These are phyloP conservation scores for Eueides isabella DNA, from an alignment of 1,140 invertebrate genomes.

Conservation along the genomic window DNA sequence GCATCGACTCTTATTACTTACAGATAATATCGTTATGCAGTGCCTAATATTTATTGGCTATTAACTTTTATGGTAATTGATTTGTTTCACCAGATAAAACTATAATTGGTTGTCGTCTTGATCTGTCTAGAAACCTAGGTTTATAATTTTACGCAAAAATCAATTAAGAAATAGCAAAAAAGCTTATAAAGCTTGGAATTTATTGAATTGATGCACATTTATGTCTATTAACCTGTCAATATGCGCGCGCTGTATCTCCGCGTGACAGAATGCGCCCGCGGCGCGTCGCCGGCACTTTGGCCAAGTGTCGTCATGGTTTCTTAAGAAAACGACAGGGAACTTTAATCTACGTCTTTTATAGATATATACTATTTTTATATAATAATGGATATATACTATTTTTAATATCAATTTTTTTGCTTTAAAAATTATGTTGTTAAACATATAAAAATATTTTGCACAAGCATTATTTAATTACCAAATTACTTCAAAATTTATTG, in stretches of 20 bases:
- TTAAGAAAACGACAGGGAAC: slow-evolving; percentile 79
- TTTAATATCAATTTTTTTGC: not conserved
- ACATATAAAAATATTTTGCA: not conserved
- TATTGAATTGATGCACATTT: slow-evolving; percentile 39
- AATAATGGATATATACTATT: not conserved
- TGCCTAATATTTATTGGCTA: not conserved
- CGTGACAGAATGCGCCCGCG: slow-evolving; percentile 77
- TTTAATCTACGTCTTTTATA: slow-evolving; percentile 74
- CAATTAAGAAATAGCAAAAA: slow-evolving; percentile 1
- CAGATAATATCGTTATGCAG: slow-evolving; percentile 35
- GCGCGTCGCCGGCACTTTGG: slow-evolving; percentile 45
- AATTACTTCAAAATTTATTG: not conserved
- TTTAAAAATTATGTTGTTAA: not conserved
- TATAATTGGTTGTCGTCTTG: not conserved
- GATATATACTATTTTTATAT: slow-evolving; percentile 29
- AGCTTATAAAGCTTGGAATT: not conserved
- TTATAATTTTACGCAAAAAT: not conserved
- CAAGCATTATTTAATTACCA: no score
- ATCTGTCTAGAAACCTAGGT: not conserved
- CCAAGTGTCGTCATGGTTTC: slow-evolving; percentile 65
- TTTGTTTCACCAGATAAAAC: not conserved
- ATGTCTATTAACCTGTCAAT: slow-evolving; percentile 52
- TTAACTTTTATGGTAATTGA: not conserved
- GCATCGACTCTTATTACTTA: slow-evolving; percentile 50
- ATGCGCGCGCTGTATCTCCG: slow-evolving; percentile 66